phyloP scores from a whole-genome alignment of 2,113 vertebrate species.

The Mugil cephalus region DNA sequence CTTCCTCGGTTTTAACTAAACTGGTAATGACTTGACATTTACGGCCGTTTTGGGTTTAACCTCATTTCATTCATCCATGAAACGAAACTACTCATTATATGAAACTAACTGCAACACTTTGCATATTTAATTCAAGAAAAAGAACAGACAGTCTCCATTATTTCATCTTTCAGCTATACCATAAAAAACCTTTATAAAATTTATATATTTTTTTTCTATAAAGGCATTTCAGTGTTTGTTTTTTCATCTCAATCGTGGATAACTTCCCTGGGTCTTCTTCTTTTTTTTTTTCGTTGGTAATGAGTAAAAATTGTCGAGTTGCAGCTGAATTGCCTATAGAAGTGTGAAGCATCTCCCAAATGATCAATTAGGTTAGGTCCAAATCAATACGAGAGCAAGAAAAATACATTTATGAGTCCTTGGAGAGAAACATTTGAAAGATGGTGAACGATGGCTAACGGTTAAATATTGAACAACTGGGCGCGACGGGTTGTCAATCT shows the following conservation, averaged over 20 bases:
- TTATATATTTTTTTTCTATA: slow-evolving; percentile 19
- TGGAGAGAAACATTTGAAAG: slow-evolving; percentile 33
- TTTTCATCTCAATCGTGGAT: slow-evolving; percentile 22
- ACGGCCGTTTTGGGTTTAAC: too few species aligned
- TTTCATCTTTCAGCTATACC: not conserved
- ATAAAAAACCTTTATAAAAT: slow-evolving; percentile 4
- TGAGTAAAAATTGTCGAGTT: slow-evolving; percentile 33
- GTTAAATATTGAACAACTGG: slow-evolving; percentile 26
- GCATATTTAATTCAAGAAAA: not conserved
- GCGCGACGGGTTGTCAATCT: not conserved
- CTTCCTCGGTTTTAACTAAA: too few species aligned
- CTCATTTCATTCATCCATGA: too few species aligned
- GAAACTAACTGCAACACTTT: not conserved
- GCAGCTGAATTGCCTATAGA: slow-evolving; percentile 38
- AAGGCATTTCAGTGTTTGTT: slow-evolving; percentile 23
- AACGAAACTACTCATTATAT: slow-evolving; percentile 4
- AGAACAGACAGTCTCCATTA: not conserved
- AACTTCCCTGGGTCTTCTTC: slow-evolving; percentile 15
- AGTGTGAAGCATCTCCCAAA: slow-evolving; percentile 57
- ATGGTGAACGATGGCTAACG: slow-evolving; percentile 29
- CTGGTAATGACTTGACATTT: too few species aligned
- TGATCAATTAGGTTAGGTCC: slow-evolving; percentile 66
- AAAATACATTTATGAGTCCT: slow-evolving; percentile 56
- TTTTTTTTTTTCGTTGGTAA: slow-evolving; percentile 33
- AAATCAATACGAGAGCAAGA: slow-evolving; percentile 65